A percentile compares a stretch with the other conserved stretches of the same genome.
These are phyloP conservation scores for Rotaria magnacalcarata DNA, from an alignment of 2,888 invertebrate species.

Conservation along the genomic window DNA sequence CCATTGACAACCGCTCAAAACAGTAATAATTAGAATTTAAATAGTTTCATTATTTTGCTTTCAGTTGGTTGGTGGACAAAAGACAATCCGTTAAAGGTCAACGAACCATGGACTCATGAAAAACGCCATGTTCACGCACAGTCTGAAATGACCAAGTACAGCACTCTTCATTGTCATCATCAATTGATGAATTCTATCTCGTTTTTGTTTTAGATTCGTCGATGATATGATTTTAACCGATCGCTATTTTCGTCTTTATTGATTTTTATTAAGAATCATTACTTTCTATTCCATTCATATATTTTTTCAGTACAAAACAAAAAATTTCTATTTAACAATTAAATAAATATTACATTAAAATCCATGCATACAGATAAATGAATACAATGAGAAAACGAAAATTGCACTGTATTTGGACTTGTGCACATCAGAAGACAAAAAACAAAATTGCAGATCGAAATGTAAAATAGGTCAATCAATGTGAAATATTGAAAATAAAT, in stretches of 20 bases:
- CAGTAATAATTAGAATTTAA: neutral
- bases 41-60: neutral
- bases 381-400: neutral
- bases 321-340: neutral
- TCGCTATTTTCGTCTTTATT: constrained; percentile 53
- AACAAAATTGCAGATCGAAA: neutral
- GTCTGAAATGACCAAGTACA: constrained; percentile 58
- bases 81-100: constrained; percentile 52
- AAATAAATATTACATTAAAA: constrained; percentile 12
- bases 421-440: neutral
- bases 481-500: too few species aligned
- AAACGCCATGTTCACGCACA: constrained; percentile 53
- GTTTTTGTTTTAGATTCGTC: constrained; percentile 51
- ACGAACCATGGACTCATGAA: constrained; percentile 55
- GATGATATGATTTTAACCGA: constrained; percentile 54
- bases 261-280: constrained; percentile 22
- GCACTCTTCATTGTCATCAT: neutral
- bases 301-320: neutral
- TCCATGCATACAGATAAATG: neutral
- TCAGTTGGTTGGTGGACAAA: constrained; percentile 53
- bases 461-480: too few species aligned
- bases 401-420: neutral
- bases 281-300: too few species aligned
- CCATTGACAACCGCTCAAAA: constrained; percentile 40
- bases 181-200: too few species aligned